Evolutionary conservation across 2,113 vertebrate species (phyloP).

Genomic region (Corythaeola cristata): DNA sequence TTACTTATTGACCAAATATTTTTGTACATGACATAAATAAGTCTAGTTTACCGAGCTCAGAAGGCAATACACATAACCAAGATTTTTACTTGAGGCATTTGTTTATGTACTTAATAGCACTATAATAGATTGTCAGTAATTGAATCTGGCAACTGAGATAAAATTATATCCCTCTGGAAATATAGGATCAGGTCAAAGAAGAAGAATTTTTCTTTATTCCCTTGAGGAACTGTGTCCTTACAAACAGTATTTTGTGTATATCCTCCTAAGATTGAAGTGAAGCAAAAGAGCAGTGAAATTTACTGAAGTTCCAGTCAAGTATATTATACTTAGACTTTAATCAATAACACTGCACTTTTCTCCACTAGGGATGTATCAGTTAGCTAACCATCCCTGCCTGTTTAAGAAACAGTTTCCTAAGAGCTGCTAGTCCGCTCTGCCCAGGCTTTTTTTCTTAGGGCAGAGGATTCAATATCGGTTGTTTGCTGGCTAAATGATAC

Average conservation of each 20-base stretch:
- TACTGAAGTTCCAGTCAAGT: constrained; percentile 50
- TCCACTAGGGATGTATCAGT: not conserved
- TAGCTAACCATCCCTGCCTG: not conserved
- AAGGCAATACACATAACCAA: not conserved
- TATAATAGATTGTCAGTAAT: constrained; percentile 5
- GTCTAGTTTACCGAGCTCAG: not conserved
- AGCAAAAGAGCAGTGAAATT: constrained; percentile 50
- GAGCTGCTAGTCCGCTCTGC: not conserved
- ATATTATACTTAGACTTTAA: constrained; percentile 50
- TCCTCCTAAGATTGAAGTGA: constrained; percentile 25
- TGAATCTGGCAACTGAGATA: constrained; percentile 11
- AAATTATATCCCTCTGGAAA: constrained; percentile 36
- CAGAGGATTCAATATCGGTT: not conserved
- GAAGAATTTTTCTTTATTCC: not conserved
- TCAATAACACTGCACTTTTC: constrained; percentile 51
- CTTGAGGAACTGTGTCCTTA: constrained; percentile 23
- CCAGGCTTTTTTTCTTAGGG: not conserved
- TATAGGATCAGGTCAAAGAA: constrained; percentile 32
- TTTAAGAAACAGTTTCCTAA: constrained; percentile 7
- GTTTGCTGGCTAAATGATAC: not conserved
- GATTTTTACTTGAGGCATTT: not conserved
- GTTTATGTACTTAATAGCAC: constrained; percentile 18
- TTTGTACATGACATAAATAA: constrained; percentile 46
- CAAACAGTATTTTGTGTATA: constrained; percentile 64
- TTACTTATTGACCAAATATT: constrained; percentile 62